These are phyloP conservation scores for Paramuricea clavata DNA, from an alignment of 92 coral and sea anemone genomes.

Conservation along the genomic window DNA sequence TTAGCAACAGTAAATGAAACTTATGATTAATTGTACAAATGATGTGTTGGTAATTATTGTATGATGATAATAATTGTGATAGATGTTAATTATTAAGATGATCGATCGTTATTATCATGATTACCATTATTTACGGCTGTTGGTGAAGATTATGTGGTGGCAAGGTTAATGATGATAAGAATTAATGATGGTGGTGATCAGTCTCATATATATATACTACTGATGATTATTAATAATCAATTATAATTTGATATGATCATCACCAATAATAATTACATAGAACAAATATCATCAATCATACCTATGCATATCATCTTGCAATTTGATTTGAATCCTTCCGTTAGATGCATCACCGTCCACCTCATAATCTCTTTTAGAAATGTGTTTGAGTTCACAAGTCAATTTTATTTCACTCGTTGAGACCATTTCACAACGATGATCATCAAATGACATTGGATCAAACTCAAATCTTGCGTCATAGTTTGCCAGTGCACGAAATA, in stretches of 20 bases:
- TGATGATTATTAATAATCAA: neutral
- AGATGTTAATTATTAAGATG: too few species aligned
- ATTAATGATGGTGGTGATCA: too few species aligned
- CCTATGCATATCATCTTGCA: conserved; percentile 14
- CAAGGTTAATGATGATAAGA: too few species aligned
- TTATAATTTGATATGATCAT: neutral
- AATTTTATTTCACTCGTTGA: conserved; percentile 14
- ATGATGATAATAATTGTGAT: too few species aligned
- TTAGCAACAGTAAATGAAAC: too few species aligned
- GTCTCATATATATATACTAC: too few species aligned
- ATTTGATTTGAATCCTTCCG: conserved; percentile 1
- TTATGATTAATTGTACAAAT: too few species aligned
- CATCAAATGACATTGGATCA: conserved; percentile 25
- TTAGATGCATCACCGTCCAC: conserved; percentile 19
- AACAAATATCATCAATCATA: neutral
- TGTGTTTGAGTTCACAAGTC: conserved; percentile 20
- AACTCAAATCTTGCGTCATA: conserved; percentile 34
- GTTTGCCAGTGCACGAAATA: conserved; percentile 21
- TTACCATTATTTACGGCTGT: too few species aligned
- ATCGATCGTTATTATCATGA: too few species aligned
- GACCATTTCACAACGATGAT: conserved; percentile 14
- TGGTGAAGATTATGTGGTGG: neutral
- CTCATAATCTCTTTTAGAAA: neutral
- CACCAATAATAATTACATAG: neutral
- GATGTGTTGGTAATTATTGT: too few species aligned